Evolutionary conservation across 2,797 vertebrate species (phyloP), one percentile per base, ranked within the genome.

Genomic region (Kryptolebias ocellatus): DNA sequence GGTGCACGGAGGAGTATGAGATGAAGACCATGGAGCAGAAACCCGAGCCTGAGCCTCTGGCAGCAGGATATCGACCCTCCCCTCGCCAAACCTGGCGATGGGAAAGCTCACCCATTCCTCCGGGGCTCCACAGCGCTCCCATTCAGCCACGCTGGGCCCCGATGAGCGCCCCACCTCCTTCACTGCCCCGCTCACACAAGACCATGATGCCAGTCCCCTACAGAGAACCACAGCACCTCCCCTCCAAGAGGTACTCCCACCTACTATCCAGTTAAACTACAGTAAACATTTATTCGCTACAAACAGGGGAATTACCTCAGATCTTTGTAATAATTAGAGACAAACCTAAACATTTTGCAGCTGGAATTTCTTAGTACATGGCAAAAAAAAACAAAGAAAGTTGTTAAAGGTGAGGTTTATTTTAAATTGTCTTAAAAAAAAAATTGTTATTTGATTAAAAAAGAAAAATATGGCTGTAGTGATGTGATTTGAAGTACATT

Each of bases 1-100:
- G 96, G 62, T 97, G 95, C 93, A 95, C 95, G 0, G 96, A 97
- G 84, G 95, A 96, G 80, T 94, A 95, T 56, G 95, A 95, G 85
- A 95, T 95, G 94, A 96, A 92, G 89, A 92, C 92, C 53, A 91
- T 94, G 83, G 96, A 97, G 80, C 91, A 94, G 82, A 96, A 95
- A 85, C 72, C 85, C 0, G 96, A 97, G 60, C 76, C 91, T 0
- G 96, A 97, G 75, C 94, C 92, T 49, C 42, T 94, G 79, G 84
- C 92, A 0, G 86, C 90, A 0, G 93, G 93, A 24, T 93, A 94
- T 83, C 90, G 94, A 47, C 91, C 94, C 46, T 93, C 94, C 0
- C 94, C 95, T 66, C 94, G 95, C 44, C 92, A 92, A n/a, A 80
- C 88, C 0, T 97, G 96, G 95, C 94, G 95, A 61, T 96, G 95